Base-by-base conservation (phyloP, 1,140 invertebrate genomes). In the Nautilus pompilius region DNA sequence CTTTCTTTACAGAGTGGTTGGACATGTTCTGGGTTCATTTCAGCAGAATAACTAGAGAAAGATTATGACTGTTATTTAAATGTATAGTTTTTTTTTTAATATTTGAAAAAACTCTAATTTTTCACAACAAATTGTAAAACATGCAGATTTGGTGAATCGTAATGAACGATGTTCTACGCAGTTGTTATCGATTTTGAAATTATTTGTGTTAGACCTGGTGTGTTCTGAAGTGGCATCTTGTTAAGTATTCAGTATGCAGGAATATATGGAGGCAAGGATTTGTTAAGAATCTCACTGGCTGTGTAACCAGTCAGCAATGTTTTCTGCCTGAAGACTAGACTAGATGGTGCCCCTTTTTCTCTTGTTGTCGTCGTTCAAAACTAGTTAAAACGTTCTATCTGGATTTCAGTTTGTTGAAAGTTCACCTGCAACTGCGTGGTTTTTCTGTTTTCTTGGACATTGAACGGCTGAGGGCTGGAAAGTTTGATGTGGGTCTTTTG, bases 401-500 rank as follows among this genome's bases (percentile, higher is more conserved):
- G 70, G 64, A 32, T 76, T 94, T 51, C 83, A 86, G 85, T 75
- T 82, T 88, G 46, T 80, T 88, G 28, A 89, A 89, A 73, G 97
- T 99, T 13, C 96, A 99, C 79, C 86, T 99, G 28, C 93, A 98
- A 82, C 82, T 99, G 34, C 84, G 95, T 75, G 95, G 95, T 2
- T 86, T 85, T 73, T 82, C 82, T 26, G 84, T 85, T 20, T 83
- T 83, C 67, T 69, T 83, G 26, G 81, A 82, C 63, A 82, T 82
- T 54, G 78, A 84, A 53, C 69, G 73, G 60, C 63, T 83, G 36
- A 63, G 74, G 51, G 80, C 80, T 5, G 81, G 79, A 24, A 99
- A 99, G 84, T 99, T 99, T 83, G 96, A 99, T 81, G 98, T 98
- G 75, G 97, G 96, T 81, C 83, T 99, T 10, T 84, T 99, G 36